Evolutionary conservation across 53 echinoderm and acorn worm genomes (phyloP), one percentile per base, ranked within the genome.

Genomic region (Actinopyga echinites): DNA sequence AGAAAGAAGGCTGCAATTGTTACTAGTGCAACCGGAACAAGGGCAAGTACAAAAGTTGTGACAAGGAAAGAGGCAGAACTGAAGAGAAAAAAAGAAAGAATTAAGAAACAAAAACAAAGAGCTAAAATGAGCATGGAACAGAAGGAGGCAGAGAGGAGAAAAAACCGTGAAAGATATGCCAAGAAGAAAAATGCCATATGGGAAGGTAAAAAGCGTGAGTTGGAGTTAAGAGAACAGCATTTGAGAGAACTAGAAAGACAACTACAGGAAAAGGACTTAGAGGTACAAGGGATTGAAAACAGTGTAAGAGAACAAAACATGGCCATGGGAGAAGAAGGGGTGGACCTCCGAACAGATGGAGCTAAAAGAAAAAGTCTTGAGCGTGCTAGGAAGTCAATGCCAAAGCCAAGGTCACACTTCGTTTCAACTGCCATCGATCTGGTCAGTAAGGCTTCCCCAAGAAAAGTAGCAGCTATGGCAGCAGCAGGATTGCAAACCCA

Each of bases 351-450:
- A 29, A 32, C 65, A 65, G 31, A 31, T 65, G 65, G 10, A 65
- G 65, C 65, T 20, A 65, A 26, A 30, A 65, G 30, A 8, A 65
- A 65, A 65, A 37, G 22, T 17, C 26, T 36, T 11, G 29, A 33
- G 75, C 75, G 32, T 22, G 68, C n/a, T 22, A 68, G 57, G 15
- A 26, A n/a, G 26, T 13, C 19, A 34, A 75, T 75, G 85, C 85
- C 57, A 57, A 69, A 25, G 21, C 30, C 57, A 60, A 74, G 38
- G 62, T 31, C 65, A 29, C 24, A 21, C 59, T 85, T 34, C 22
- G 52, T 65, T 29, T 15, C 65, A 35, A 65, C 65, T 28, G 30
- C 65, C 31, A 12, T 65, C 19, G 65, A 65, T 65, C 29, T 56
- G 24, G 75, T 44, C 32, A 60, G 52, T 24, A 55, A 36, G 33